phyloP scores from a whole-genome alignment of 2,888 invertebrate genomes.

The Drosophila pseudotakahashii region DNA sequence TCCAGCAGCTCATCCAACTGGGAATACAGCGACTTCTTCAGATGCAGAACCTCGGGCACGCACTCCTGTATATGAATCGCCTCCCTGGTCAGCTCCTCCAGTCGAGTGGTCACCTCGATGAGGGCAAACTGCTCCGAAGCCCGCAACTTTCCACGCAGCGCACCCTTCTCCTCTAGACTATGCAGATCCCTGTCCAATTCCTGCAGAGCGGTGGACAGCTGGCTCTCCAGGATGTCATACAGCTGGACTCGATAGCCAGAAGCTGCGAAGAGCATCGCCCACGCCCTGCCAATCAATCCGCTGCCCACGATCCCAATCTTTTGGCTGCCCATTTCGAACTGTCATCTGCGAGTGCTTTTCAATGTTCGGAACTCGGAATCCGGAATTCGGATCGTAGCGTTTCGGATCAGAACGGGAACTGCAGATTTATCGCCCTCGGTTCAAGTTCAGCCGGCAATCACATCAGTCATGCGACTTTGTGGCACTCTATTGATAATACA shows the following conservation, averaged over 20 bases:
- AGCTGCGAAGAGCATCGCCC: conserved; percentile 98
- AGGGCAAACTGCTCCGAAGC: conserved; percentile 90
- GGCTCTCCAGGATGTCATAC: conserved; percentile 92
- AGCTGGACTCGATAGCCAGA: conserved; percentile 95
- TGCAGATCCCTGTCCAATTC: conserved; percentile 90
- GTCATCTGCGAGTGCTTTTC: not conserved
- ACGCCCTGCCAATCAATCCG: conserved; percentile 97
- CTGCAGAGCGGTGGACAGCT: conserved; percentile 89
- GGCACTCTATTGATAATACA: conserved; percentile 60
- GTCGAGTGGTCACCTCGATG: conserved; percentile 89
- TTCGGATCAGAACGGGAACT: conserved; percentile 1
- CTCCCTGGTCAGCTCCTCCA: conserved; percentile 89
- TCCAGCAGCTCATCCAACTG: conserved; percentile 91
- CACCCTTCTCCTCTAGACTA: conserved; percentile 88
- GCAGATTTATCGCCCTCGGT: conserved; percentile 64
- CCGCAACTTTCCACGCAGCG: conserved; percentile 90
- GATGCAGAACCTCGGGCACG: conserved; percentile 93
- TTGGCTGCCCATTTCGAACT: conserved; percentile 85
- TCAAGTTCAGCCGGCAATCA: conserved; percentile 58
- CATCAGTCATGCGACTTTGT: conserved; percentile 54
- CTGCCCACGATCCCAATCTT: conserved; percentile 93
- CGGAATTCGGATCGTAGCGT: not conserved
- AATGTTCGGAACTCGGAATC: not conserved
- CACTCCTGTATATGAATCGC: conserved; percentile 96
- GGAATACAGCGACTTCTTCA: conserved; percentile 92